Evolutionary conservation across 2,113 vertebrate species (phyloP), one percentile per base, ranked within the genome.

Genomic region (Sapayoa aenigma): DNA sequence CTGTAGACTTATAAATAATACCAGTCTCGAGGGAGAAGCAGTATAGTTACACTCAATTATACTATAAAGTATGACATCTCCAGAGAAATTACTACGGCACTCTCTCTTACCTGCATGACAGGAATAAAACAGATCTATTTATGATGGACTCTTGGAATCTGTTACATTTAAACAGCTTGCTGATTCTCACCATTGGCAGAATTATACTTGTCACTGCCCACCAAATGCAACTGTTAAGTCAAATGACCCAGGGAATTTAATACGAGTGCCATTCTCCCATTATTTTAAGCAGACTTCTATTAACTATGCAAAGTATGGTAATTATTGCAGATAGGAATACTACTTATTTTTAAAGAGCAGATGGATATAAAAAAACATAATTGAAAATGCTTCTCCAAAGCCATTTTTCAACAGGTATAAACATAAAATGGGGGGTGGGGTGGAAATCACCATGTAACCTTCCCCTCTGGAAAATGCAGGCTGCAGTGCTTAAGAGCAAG

Each of bases 61-160:
- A 93, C 94, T 69, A 86, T 96, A 94, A 97, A 96, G 90, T 90
- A 97, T 94, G 94, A 92, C 95, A 96, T 96, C 95, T 96, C 90
- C 84, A 90, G 94, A 96, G 94, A 94, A 96, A 97, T 96, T 93
- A 96, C 90, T 65, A 83, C 4, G 31, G 83, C 92, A 66, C 73
- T 95, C 74, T 96, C 94, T 95, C 94, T 87, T 96, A 97, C 94
- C 96, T 97, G 92, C 79, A 90, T 93, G 96, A 95, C 95, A 96
- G 90, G 92, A 94, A 97, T 96, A 94, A 95, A 97, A 94, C 92
- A 96, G 95, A 97, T 96, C 92, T 92, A 93, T 95, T 96, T 96
- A 96, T 93, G 93, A 96, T 93, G 56, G 92, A 96, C 93, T 96
- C 96, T 93, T 74, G 83, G 94, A 95, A 96, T 87, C 85, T 56